phyloP scores from a whole-genome alignment of 2,888 invertebrate genomes.

The Netelia virgata region DNA sequence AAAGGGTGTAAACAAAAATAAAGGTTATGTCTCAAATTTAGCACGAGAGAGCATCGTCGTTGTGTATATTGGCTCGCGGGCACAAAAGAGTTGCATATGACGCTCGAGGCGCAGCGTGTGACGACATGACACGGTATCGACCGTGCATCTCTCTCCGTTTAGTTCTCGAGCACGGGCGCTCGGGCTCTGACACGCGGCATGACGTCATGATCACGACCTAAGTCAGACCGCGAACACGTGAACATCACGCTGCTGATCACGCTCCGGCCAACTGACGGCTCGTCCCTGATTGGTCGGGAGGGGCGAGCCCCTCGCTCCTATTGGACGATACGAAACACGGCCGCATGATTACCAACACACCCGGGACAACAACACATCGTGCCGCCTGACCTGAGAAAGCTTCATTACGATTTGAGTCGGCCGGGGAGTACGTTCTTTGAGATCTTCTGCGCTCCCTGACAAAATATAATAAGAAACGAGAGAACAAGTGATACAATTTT shows the following conservation, averaged over 20 bases:
- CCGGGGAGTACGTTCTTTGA: constrained; percentile 70
- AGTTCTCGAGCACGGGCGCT: constrained; percentile 76
- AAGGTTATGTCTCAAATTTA: no score
- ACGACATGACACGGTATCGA: constrained; percentile 49
- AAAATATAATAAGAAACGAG: no score
- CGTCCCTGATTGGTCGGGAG: constrained; percentile 87
- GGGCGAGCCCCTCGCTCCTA: constrained; percentile 90
- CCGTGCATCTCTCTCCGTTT: constrained; percentile 15
- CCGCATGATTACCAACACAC: constrained; percentile 85
- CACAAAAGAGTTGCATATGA: no score
- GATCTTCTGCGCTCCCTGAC: no score
- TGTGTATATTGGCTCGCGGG: no score
- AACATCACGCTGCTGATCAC: constrained; percentile 92
- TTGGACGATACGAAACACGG: constrained; percentile 86
- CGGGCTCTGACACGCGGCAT: constrained; percentile 86
- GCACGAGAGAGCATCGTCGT: no score
- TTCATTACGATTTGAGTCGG: constrained; percentile 80
- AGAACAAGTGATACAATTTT: no score
- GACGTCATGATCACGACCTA: constrained; percentile 89
- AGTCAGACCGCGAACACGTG: constrained; percentile 94
- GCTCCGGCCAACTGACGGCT: constrained; percentile 91
- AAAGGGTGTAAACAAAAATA: no score
- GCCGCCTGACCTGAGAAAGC: constrained; percentile 78
- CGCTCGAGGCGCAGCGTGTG: no score
- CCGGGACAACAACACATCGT: constrained; percentile 81